Percentiles rank a stretch among this genome's conserved stretches.
phyloP scores from a whole-genome alignment of 2,113 vertebrate genomes.

The Galeopterus variegatus region DNA sequence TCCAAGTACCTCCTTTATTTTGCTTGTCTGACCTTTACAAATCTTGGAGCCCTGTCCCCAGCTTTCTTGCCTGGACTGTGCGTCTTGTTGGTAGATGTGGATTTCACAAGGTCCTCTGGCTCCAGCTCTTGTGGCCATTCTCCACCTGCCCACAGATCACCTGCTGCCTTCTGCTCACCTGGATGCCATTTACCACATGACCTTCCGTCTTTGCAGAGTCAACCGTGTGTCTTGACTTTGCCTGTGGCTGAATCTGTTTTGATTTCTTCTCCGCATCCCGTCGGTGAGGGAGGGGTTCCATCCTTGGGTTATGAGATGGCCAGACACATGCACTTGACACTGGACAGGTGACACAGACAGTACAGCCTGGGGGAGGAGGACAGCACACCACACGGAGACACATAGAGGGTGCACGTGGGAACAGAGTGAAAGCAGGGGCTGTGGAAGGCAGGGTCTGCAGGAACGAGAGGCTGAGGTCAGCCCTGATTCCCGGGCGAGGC shows the following conservation, averaged over 20 bases:
- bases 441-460: neutral
- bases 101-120: neutral
- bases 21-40: neutral
- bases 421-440: neutral
- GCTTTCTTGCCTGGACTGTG: neutral
- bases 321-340: fast-evolving
- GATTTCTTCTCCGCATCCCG: neutral
- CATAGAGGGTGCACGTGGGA: neutral
- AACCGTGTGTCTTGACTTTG: neutral
- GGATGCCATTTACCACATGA: neutral
- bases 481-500: neutral
- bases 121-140: neutral
- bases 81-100: neutral
- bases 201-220: neutral
- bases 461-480: neutral
- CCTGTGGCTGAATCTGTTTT: neutral
- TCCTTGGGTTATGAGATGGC: too few species aligned
- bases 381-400: neutral
- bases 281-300: neutral
- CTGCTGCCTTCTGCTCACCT: neutral
- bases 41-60: neutral
- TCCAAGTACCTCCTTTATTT: neutral
- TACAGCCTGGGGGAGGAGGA: neutral
- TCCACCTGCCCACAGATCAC: neutral
- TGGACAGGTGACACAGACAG: neutral